Evolutionary conservation across 2,113 vertebrate genomes (phyloP), one percentile per base, ranked within the genome.

Genomic region (Sebastes fasciatus): DNA sequence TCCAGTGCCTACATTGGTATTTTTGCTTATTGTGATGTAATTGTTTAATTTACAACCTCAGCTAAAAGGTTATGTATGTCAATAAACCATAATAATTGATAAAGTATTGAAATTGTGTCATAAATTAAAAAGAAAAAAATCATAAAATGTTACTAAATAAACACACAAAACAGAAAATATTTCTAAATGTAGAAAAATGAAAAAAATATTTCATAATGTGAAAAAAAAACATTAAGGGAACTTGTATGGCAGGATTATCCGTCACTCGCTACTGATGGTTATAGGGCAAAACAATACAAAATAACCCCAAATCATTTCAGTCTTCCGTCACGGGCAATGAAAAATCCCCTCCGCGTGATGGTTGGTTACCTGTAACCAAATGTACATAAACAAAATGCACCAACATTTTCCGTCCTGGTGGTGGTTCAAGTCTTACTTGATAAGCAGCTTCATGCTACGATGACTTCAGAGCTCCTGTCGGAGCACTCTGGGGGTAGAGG

Each of bases 401-500:
- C 55, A 52, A 34, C 16, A 42, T 52, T 23, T 46, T 0, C 2
- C 12, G 8, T 48, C 7, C 6, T 48, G 21, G 11, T 23, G 8
- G 8, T 16, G 4, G 21, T 64, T 64, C 23, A n/a, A 34, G 21
- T 46, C 42, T 67, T 48, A 40, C 26, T 34, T 34, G 26, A 34
- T 69, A 34, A 74, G 48, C 40, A 42, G 52, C n/a, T 45, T 42
- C 9, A 49, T 55, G 68, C 48, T 34, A 45, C 77, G 71, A 70
- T 17, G 42, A 71, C 65, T 42, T 34, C 13, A 21, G 9, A 43
- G 11, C 3, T 34, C 42, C 61, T 19, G 42, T 64, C 17, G 3
- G 66, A 43, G 10, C 21, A 12, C 23, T 65, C 34, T 8, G 23
- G 52, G 55, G 67, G 21, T n/a, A 26, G 42, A 77, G 57, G 63